These are phyloP conservation scores for Achatina immaculata DNA, from an alignment of 1,140 invertebrate genomes.

Conservation along the genomic window DNA sequence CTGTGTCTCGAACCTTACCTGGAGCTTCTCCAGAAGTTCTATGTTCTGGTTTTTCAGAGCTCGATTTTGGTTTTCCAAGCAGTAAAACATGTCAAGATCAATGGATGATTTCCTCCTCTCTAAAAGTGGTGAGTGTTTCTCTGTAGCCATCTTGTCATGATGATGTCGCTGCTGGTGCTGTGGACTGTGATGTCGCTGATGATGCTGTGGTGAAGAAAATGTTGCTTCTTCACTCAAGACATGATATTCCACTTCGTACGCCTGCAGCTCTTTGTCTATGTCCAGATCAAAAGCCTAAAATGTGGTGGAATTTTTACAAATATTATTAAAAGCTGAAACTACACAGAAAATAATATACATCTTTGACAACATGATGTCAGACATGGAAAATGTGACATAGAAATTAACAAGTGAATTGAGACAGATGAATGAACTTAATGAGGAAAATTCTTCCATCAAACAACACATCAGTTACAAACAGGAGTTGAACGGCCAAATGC, in stretches of 20 bases:
- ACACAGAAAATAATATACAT: no score
- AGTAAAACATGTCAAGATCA: conserved; percentile 51
- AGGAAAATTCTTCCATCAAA: no score
- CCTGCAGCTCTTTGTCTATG: conserved; percentile 85
- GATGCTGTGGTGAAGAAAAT: conserved; percentile 48
- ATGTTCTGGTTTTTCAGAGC: conserved; percentile 71
- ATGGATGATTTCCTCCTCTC: conserved; percentile 1
- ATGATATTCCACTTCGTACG: conserved; percentile 95
- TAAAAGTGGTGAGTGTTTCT: neutral
- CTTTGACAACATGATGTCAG: no score
- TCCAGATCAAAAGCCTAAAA: conserved; percentile 83
- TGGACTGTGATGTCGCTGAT: neutral
- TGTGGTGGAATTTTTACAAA: neutral
- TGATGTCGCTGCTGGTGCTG: neutral
- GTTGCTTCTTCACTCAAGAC: conserved; percentile 91
- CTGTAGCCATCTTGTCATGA: neutral
- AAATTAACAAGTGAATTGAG: no score
- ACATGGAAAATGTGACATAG: no score
- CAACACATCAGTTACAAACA: no score
- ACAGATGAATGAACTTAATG: no score
- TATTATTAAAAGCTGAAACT: no score
- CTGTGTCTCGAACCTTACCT: no score
- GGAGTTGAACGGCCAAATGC: no score
- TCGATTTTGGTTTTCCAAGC: conserved; percentile 67
- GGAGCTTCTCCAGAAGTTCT: conserved; percentile 71